Percentiles rank a stretch among this genome's conserved stretches.
Conservation (phyloP, 1,140 invertebrate genomes). For the Drosophila biarmipes region DNA sequence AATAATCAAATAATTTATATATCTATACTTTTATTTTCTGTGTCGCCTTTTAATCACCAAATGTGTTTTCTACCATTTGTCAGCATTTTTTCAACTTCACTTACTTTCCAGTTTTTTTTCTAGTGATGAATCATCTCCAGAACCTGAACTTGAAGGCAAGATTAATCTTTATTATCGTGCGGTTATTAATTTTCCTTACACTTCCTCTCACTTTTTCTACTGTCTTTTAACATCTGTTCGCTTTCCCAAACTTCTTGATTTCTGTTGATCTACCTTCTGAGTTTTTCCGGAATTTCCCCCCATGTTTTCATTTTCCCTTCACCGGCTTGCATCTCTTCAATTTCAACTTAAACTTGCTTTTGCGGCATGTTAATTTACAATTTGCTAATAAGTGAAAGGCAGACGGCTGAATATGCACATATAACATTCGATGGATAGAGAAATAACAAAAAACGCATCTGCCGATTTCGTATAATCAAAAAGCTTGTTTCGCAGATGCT, state of each 20-base stretch:
- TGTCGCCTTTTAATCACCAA: background rate
- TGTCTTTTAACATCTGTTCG: conserved; percentile 11
- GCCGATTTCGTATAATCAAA: conserved; percentile 25
- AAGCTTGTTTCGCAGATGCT: conserved; percentile 44
- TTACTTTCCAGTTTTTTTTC: conserved; percentile 32
- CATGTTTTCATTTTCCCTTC: conserved; percentile 9
- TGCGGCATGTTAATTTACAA: conserved; percentile 72
- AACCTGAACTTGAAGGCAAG: conserved; percentile 18
- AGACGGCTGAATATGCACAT: conserved; percentile 20
- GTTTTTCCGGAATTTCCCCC: conserved; percentile 12
- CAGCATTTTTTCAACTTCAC: conserved; percentile 16
- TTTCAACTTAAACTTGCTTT: conserved; percentile 42
- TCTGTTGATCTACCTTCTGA: conserved; percentile 8
- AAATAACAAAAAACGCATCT: conserved; percentile 24
- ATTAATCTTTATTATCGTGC: conserved; percentile 39
- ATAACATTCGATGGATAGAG: conserved; percentile 21
- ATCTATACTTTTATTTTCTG: background rate
- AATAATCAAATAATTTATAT: too few relatives aligned
- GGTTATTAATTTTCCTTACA: conserved; percentile 44
- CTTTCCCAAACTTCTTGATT: conserved; percentile 26
- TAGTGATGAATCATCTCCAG: conserved; percentile 21
- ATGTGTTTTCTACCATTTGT: background rate
- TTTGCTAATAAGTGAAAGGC: conserved; percentile 80
- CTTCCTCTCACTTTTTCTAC: conserved; percentile 37
- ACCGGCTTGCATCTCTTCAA: conserved; percentile 39